Evolutionary conservation across 2,113 vertebrate species (phyloP), one percentile per base, ranked within the genome.

Genomic region (Toxotes jaculatrix): DNA sequence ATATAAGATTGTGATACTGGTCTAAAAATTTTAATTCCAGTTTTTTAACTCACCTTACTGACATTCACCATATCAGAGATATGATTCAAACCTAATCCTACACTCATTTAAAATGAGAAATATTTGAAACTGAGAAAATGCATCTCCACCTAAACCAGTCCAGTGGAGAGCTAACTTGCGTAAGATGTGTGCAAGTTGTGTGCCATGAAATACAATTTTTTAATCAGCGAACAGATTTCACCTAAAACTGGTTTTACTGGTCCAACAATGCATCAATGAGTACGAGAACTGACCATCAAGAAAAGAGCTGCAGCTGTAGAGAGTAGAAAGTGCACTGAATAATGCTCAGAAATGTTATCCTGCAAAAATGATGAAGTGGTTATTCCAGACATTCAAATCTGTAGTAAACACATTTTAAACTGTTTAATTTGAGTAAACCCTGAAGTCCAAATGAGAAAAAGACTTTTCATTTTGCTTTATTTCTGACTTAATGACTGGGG

Each of bases 351-450:
- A 49, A 34, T 10, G 10, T 45, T 21, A 36, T 43, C 9, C 13
- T 31, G 7, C 11, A 59, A 38, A 64, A 38, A 14, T 7, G 43
- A 14, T 14, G 17, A 53, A 56, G 57, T 16, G 31, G 12, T 79
- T 45, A 65, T 61, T 45, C 14, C 34, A 74, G 6, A 65, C 55
- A 40, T 68, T 68, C 5, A 64, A 74, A 69, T 74, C n/a, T 75
- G 19, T 31, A 36, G 79, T 75, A 75, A 63, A 73, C 63, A 81
- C 74, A 49, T 65, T 55, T 59, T 34, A 60, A 73, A 31, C 40
- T 7, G 36, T 75, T 64, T 34, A 43, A 34, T 27, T 45, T 36
- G 40, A 64, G 55, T 51, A 13, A 78, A 34, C 62, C 51, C 49
- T 19, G 40, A 47, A 63, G 55, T 40, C 36, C 16, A 53, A 60